Percentiles rank a stretch among this genome's conserved stretches.
phyloP scores from a whole-genome alignment of 2,113 vertebrate genomes.

The Cinclus cinclus region DNA sequence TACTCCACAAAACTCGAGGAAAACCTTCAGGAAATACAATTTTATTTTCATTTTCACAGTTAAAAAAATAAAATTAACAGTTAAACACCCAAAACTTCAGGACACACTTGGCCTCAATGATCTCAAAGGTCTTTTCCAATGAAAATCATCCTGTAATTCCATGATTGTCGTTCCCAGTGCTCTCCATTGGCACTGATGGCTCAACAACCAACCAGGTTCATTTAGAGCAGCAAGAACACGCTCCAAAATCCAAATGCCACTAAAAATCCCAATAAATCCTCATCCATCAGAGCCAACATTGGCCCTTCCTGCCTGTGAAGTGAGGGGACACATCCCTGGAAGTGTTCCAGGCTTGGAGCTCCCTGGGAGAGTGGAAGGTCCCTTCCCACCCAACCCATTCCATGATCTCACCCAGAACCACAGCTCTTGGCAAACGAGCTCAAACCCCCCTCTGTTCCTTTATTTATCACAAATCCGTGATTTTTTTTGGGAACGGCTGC shows the following conservation, averaged over 20 bases:
- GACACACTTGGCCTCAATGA: background rate
- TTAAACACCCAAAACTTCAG: background rate
- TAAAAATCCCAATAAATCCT: background rate
- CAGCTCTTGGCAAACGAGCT: background rate
- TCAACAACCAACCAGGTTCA: background rate
- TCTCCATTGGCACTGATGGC: rapidly evolving
- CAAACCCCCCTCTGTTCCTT: rapidly evolving
- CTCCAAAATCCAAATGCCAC: background rate
- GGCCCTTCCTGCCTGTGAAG: too few species aligned
- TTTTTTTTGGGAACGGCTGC: background rate
- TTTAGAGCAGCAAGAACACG: background rate
- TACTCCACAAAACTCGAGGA: background rate
- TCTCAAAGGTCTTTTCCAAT: background rate
- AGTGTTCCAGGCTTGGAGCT: background rate
- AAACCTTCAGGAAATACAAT: background rate
- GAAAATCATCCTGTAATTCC: background rate
- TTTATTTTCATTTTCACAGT: background rate
- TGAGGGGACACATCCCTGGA: background rate
- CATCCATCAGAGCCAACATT: rapidly evolving
- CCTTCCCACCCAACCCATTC: background rate
- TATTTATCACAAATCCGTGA: background rate
- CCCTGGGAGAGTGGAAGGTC: background rate
- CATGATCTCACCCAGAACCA: background rate
- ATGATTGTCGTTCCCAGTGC: rapidly evolving
- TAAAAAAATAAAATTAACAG: background rate